Percentiles rank a stretch among this genome's conserved stretches.
Evolutionary conservation across 1,140 invertebrate genomes (phyloP).

Genomic region (Spodoptera litura): DNA sequence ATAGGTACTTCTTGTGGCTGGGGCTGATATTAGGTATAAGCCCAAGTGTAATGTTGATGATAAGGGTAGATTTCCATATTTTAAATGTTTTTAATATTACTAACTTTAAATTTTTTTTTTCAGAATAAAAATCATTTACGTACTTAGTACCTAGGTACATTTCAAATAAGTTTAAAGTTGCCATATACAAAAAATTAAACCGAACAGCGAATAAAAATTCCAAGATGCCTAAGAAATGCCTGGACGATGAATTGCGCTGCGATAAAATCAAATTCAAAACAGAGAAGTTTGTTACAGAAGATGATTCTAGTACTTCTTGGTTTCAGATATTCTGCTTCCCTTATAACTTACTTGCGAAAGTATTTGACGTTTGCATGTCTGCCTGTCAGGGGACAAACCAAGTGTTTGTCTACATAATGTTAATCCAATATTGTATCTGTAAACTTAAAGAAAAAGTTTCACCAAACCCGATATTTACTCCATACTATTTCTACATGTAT

Average conservation of each 20-base stretch:
- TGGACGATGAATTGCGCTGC: constrained; percentile 55
- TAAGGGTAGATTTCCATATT: too few species aligned
- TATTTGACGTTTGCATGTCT: constrained; percentile 70
- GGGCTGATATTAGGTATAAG: too few species aligned
- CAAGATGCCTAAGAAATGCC: constrained; percentile 36
- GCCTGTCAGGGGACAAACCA: constrained; percentile 72
- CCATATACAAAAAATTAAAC: too few species aligned
- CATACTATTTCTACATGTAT: constrained; percentile 79
- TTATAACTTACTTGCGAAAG: constrained; percentile 69
- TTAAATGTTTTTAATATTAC: too few species aligned
- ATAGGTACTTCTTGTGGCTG: too few species aligned
- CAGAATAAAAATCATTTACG: too few species aligned
- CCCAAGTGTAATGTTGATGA: too few species aligned
- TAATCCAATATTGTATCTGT: constrained; percentile 74
- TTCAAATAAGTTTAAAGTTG: too few species aligned
- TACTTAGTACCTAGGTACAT: too few species aligned
- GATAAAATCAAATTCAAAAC: constrained; percentile 56
- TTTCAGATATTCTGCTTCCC: constrained; percentile 79
- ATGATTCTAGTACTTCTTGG: constrained; percentile 66
- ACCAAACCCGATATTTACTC: constrained; percentile 72
- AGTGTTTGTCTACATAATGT: constrained; percentile 74
- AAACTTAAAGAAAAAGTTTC: constrained; percentile 68
- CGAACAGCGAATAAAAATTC: not conserved
- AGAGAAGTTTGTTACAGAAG: constrained; percentile 64
- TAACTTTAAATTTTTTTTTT: too few species aligned